These are phyloP conservation scores for rabbit (Oryctolagus cuniculus) DNA, from an alignment of 2,113 vertebrate genomes.

Conservation along the genomic window DNA sequence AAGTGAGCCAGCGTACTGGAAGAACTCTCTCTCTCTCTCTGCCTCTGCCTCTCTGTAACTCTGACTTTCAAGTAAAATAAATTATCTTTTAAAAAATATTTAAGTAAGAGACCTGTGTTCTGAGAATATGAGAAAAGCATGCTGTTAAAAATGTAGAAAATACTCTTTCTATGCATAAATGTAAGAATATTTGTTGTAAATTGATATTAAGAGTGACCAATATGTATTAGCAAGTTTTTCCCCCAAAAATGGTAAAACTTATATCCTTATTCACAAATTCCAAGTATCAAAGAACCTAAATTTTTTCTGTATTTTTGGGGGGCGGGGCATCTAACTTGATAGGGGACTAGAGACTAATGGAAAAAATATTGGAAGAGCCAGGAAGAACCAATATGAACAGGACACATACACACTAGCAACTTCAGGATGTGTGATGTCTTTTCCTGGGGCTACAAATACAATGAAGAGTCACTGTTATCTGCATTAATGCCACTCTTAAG, in stretches of 20 bases:
- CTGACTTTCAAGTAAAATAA: too few species aligned
- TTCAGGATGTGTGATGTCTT: neutral
- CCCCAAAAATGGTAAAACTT: neutral
- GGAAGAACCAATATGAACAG: neutral
- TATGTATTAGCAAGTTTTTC: neutral
- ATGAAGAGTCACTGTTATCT: neutral
- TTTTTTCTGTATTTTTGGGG: neutral
- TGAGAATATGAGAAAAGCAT: neutral
- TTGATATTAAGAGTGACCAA: neutral
- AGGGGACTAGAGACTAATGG: neutral
- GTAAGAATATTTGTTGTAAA: neutral
- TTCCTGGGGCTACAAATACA: neutral
- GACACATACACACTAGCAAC: neutral
- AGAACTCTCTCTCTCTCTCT: too few species aligned
- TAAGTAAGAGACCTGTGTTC: neutral
- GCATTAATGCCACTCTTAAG: neutral
- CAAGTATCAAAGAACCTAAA: neutral
- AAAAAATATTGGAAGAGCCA: neutral
- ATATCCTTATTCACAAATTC: neutral
- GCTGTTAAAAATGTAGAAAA: neutral
- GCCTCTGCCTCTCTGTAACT: too few species aligned
- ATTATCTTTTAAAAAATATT: neutral
- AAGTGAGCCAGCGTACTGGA: too few species aligned
- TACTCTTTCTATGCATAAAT: neutral
- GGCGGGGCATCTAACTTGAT: neutral